phyloP scores from a whole-genome alignment of 2,888 invertebrate genomes.

The Callyntrura sp. region DNA sequence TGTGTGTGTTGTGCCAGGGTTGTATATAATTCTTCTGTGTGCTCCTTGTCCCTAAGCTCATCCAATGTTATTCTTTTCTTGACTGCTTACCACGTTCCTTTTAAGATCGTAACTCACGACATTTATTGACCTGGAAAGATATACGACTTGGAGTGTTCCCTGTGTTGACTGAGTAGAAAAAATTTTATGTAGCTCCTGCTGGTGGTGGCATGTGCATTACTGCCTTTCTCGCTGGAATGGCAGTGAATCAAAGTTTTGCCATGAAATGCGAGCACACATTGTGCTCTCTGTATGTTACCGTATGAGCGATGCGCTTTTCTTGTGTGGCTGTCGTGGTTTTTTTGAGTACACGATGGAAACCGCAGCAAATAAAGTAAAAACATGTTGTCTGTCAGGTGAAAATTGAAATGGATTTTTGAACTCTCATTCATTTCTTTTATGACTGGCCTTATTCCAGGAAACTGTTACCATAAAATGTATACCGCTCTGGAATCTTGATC shows the following conservation, averaged over 20 bases:
- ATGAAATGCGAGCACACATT: conserved; percentile 56
- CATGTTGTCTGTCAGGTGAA: neutral
- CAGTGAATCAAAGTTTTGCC: conserved; percentile 57
- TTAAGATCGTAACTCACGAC: conserved; percentile 75
- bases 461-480: too few relatives aligned
- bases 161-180: conserved; percentile 57
- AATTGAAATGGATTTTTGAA: conserved; percentile 31
- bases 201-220: neutral
- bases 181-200: conserved; percentile 62
- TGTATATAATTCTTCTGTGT: conserved; percentile 58
- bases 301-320: neutral
- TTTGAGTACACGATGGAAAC: conserved; percentile 44
- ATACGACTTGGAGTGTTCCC: conserved; percentile 62
- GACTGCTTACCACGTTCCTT: conserved; percentile 62
- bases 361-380: conserved; percentile 20
- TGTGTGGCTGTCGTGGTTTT: conserved; percentile 60
- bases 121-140: conserved; percentile 77
- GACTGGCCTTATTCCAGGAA: neutral
- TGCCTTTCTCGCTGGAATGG: neutral
- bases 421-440: neutral
- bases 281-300: neutral
- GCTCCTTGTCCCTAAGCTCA: conserved; percentile 68
- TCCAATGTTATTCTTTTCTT: conserved; percentile 57
- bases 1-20: conserved; percentile 38
- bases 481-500: too few relatives aligned